Base-by-base conservation (phyloP, 2,113 vertebrate species). In the Brachyistius frenatus region DNA sequence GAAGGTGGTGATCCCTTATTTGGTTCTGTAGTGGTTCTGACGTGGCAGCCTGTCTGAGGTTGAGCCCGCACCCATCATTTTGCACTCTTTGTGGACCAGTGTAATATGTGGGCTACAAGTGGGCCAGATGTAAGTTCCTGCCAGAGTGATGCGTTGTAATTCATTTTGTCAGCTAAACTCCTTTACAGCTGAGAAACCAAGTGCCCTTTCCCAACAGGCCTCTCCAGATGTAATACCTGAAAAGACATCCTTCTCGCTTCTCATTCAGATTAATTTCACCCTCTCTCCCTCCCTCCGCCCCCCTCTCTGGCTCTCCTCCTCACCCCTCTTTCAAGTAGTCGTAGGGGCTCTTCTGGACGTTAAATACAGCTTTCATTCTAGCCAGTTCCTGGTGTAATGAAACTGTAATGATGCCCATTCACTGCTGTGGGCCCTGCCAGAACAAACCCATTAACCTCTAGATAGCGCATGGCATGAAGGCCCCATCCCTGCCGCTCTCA, bases 361-460 rank as follows among this genome's bases (percentile, higher is more conserved):
- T 83, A 88, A 76, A 82, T 62, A 61, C 80, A 72, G 75, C 76
- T 86, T 86, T 85, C 70, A 76, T 70, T 90, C 83, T 74, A 84
- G 68, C 61, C 69, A 55, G 61, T 73, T 86, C 66, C 70, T 2
- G 15, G 71, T 82, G 77, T 85, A 86, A 89, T 91, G 79, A 85
- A 88, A 85, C 85, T 87, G 89, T 89, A 87, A 83, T 82, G 76
- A 86, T 86, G 88, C 86, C 78, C 76, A 82, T 84, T 86, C 76
- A 57, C 62, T 56, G 64, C 81, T 69, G 71, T 58, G 1, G 57
- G 54, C 65, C 62, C 44, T 79, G 87, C 87, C 86, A 85, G 90
- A 87, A 77, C 60, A 88, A 91, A 92, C 88, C 81, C 90, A 44
- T 23, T 89, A 90, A 89, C 91, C 89, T 81, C 0, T 66, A 80